phyloP scores from a whole-genome alignment of 2,888 invertebrate genomes.

The Lydus trimaculatus region DNA sequence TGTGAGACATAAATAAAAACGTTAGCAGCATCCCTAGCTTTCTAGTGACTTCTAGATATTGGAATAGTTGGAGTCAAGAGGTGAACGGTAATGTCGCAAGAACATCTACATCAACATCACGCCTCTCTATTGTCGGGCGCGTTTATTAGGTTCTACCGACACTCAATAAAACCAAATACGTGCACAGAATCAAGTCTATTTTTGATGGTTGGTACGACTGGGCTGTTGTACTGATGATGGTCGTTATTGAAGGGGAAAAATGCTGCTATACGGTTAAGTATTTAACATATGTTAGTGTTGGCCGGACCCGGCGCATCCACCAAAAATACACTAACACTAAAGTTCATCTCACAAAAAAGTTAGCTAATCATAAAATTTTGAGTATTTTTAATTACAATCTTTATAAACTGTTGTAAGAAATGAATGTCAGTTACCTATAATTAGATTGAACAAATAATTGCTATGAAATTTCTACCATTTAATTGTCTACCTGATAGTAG shows the following conservation, averaged over 20 bases:
- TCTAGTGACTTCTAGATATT: slow-evolving; percentile 16
- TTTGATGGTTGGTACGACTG: neutral
- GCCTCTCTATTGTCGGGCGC: slow-evolving; percentile 35
- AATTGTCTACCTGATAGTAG: neutral
- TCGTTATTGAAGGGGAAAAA: neutral
- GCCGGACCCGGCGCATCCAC: neutral
- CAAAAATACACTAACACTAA: neutral
- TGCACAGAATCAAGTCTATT: slow-evolving; percentile 29
- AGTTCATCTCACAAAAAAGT: too few relatives aligned
- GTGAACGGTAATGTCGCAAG: slow-evolving; percentile 23
- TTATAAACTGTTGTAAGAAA: too few relatives aligned
- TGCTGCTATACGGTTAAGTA: neutral
- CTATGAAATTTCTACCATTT: neutral
- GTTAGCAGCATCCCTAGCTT: neutral
- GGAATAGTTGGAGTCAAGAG: slow-evolving; percentile 26
- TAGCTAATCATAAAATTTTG: too few relatives aligned
- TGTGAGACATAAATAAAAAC: neutral
- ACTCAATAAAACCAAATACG: slow-evolving; percentile 41
- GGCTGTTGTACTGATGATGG: neutral
- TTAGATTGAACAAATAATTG: neutral
- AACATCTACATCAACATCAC: slow-evolving; percentile 39
- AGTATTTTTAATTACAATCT: neutral
- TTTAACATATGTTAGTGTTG: neutral
- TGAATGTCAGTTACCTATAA: neutral
- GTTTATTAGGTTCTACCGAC: slow-evolving; percentile 42